These are phyloP conservation scores for Drosophila mercatorum DNA, from an alignment of 2,888 invertebrate species.

Conservation along the genomic window DNA sequence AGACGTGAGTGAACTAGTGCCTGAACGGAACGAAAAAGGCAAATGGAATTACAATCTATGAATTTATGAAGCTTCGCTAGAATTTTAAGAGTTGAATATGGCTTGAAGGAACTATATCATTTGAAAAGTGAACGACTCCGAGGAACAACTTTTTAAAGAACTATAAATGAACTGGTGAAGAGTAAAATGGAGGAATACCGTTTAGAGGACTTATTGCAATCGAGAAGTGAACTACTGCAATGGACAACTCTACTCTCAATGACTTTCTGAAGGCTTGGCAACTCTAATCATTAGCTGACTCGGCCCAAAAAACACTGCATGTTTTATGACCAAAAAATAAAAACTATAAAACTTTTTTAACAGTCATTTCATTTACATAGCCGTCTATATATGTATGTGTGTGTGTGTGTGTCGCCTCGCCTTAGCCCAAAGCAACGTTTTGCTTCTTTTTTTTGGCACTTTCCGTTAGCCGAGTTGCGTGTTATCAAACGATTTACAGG, in stretches of 20 bases:
- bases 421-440: slow-evolving; percentile 12
- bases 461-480: slow-evolving; percentile 75
- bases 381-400: slow-evolving; percentile 4
- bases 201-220: no score
- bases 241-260: neutral
- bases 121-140: no score
- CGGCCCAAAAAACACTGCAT: slow-evolving; percentile 11
- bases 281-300: slow-evolving; percentile 14
- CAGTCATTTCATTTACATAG: slow-evolving; percentile 61
- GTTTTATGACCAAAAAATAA: slow-evolving; percentile 24
- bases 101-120: neutral
- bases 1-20: neutral
- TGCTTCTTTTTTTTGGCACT: slow-evolving; percentile 58
- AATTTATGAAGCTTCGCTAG: neutral
- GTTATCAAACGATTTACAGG: slow-evolving; percentile 77
- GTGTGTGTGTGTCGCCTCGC: slow-evolving; percentile 5
- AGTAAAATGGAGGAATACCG: no score
- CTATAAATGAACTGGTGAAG: no score
- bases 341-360: slow-evolving; percentile 29
- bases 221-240: neutral
- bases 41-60: neutral
- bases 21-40: neutral
- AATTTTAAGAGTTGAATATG: neutral
- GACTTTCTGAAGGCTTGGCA: neutral
- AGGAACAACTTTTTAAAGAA: no score